phyloP scores from a whole-genome alignment of 2,113 vertebrate genomes.

The Pygoscelis adeliae region DNA sequence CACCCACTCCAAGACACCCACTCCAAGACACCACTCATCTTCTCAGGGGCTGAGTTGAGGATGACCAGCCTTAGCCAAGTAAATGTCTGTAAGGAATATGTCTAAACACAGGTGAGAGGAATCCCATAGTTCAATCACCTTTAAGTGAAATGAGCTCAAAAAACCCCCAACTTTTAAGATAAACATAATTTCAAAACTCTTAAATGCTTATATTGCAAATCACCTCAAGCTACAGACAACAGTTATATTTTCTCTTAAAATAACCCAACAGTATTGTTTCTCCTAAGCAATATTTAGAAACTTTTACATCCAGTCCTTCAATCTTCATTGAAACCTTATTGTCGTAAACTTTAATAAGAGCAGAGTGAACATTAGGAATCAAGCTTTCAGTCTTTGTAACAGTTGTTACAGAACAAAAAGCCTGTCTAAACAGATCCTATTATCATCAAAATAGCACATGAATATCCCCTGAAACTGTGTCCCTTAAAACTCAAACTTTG shows the following conservation, averaged over 20 bases:
- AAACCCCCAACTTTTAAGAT: neutral
- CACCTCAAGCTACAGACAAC: neutral
- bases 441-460: neutral
- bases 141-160: neutral
- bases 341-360: neutral
- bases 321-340: neutral
- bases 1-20: too few species aligned
- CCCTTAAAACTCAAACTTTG: neutral
- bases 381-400: neutral
- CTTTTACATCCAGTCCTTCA: neutral
- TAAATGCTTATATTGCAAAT: neutral
- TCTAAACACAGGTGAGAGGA: neutral
- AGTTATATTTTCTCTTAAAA: neutral
- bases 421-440: neutral
- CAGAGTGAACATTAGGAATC: neutral
- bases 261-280: neutral
- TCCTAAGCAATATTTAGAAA: neutral
- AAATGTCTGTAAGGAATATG: neutral
- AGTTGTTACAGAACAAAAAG: neutral
- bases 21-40: too few species aligned
- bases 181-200: neutral
- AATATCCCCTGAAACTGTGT: neutral
- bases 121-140: neutral
- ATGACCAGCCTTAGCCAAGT: neutral
- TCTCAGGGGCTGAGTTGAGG: neutral